These are phyloP conservation scores for Epiblema foenella DNA, from an alignment of 2,888 invertebrate genomes.

Conservation along the genomic window DNA sequence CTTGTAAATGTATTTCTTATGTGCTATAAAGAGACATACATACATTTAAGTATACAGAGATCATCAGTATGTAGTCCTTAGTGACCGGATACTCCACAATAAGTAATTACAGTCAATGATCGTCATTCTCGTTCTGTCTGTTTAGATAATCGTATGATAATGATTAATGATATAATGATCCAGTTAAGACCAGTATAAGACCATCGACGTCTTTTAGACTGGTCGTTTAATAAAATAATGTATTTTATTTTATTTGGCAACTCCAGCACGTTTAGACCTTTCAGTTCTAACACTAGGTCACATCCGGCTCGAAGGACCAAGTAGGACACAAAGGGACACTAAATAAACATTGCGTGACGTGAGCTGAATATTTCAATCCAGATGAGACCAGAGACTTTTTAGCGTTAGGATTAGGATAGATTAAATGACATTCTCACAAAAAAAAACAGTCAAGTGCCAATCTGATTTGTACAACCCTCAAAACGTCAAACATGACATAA, in stretches of 20 bases:
- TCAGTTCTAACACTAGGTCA: not conserved
- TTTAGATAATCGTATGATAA: conserved; percentile 1
- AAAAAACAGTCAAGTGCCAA: too few species aligned
- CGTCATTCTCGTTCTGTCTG: conserved; percentile 14
- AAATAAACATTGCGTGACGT: not conserved
- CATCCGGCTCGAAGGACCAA: not conserved
- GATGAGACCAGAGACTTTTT: too few species aligned
- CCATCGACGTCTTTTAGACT: not conserved
- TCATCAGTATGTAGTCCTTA: not conserved
- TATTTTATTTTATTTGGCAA: not conserved
- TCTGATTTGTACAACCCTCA: too few species aligned
- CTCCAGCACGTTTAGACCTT: not conserved
- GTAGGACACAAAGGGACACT: not conserved
- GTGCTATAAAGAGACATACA: too few species aligned
- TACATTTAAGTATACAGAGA: too few species aligned
- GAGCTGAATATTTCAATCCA: too few species aligned
- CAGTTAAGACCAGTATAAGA: not conserved
- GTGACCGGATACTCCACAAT: conserved; percentile 24
- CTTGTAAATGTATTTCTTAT: too few species aligned
- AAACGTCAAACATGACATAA: too few species aligned
- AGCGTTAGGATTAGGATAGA: too few species aligned
- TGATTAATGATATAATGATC: conserved; percentile 21
- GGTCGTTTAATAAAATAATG: too few species aligned
- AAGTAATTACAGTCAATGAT: conserved; percentile 12
- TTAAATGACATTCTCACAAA: too few species aligned